Evolutionary conservation across 2,113 vertebrate genomes (phyloP).

Genomic region (Ranitomeya imitator): DNA sequence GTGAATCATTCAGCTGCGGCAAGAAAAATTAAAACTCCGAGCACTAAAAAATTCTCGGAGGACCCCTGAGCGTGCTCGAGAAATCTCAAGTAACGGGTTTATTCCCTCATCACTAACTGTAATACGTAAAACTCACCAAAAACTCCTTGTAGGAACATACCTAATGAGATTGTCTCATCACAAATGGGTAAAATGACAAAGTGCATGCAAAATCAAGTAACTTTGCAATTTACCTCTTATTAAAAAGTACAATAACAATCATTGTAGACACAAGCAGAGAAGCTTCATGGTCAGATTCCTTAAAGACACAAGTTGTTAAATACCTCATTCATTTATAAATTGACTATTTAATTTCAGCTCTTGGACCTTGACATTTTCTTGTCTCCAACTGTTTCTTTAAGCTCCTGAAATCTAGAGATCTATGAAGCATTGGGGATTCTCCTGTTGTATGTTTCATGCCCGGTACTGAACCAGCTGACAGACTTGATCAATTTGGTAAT

Average conservation of each 20-base stretch:
- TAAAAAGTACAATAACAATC: neutral
- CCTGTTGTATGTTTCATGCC: neutral
- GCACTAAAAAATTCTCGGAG: too few relatives aligned
- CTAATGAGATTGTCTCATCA: too few relatives aligned
- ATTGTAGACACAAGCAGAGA: neutral
- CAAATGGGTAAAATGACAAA: neutral
- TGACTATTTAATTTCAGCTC: neutral
- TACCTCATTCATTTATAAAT: neutral
- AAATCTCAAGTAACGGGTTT: too few relatives aligned
- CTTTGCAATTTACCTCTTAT: too few relatives aligned
- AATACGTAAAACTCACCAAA: too few relatives aligned
- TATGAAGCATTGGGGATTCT: neutral
- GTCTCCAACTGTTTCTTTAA: neutral
- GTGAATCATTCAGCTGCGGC: too few relatives aligned
- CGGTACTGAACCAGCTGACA: slow-evolving; percentile 33
- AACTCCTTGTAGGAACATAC: too few relatives aligned
- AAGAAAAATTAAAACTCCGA: too few relatives aligned
- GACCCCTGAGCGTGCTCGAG: too few relatives aligned
- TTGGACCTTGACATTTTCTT: slow-evolving; percentile 15
- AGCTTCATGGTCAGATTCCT: neutral
- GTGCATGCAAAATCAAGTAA: too few relatives aligned
- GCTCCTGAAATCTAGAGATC: neutral
- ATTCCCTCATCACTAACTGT: too few relatives aligned
- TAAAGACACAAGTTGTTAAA: slow-evolving; percentile 28
- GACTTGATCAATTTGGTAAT: slow-evolving; percentile 48